These are phyloP conservation scores for Portevinia maculata DNA, from an alignment of 2,888 invertebrate species.

Conservation along the genomic window DNA sequence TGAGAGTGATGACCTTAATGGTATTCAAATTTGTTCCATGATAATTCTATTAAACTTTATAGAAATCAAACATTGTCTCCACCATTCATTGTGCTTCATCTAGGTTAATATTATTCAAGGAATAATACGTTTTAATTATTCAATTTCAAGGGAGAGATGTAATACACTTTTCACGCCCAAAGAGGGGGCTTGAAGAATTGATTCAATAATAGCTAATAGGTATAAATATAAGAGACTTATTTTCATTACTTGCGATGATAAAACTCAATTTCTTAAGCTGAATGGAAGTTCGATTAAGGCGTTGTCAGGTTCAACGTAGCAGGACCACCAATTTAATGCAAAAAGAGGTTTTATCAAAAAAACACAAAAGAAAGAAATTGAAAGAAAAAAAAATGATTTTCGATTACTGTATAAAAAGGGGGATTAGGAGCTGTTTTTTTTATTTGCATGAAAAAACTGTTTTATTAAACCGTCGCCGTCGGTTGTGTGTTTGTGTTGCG, in stretches of 20 bases:
- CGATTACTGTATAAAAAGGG: slow-evolving; percentile 40
- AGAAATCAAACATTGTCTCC: too few relatives aligned
- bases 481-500: slow-evolving; percentile 21
- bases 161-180: too few relatives aligned
- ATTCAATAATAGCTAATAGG: slow-evolving; percentile 16
- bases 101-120: too few relatives aligned
- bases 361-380: slow-evolving; percentile 18
- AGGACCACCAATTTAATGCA: slow-evolving; percentile 28
- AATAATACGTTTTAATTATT: too few relatives aligned
- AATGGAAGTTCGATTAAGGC: slow-evolving; percentile 43
- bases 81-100: too few relatives aligned
- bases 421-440: slow-evolving; percentile 6
- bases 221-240: slow-evolving; percentile 57
- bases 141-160: too few relatives aligned
- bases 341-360: slow-evolving; percentile 46
- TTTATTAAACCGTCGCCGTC: too few relatives aligned
- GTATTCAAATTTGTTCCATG: too few relatives aligned
- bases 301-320: slow-evolving; percentile 18
- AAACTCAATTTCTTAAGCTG: slow-evolving; percentile 48
- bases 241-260: slow-evolving; percentile 52
- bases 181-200: too few relatives aligned
- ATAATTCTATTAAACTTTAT: too few relatives aligned
- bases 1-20: too few relatives aligned
- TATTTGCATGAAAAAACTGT: slow-evolving; percentile 7
- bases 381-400: slow-evolving; percentile 51